Evolutionary conservation across 2,888 invertebrate genomes (phyloP).

Genomic region (Gibbula magus): DNA sequence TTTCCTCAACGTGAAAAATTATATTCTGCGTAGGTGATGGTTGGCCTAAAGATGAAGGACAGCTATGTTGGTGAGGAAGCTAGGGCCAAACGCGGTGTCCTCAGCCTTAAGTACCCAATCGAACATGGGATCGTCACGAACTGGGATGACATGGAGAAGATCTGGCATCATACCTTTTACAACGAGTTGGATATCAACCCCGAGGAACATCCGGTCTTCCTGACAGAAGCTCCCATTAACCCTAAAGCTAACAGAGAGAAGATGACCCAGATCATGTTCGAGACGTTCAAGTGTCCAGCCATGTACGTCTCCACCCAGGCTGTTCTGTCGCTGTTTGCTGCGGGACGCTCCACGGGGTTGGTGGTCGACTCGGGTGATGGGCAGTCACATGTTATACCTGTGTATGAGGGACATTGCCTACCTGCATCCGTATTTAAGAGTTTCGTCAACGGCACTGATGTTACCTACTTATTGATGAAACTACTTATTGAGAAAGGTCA

Average conservation of each 20-base stretch:
- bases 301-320: slow-evolving; percentile 96
- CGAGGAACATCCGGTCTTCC: slow-evolving; percentile 93
- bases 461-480: not conserved
- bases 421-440: not conserved
- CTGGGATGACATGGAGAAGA: slow-evolving; percentile 72
- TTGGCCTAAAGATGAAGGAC: no score
- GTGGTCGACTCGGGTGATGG: slow-evolving; percentile 95
- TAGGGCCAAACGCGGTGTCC: slow-evolving; percentile 62
- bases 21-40: no score
- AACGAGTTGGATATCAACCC: slow-evolving; percentile 89
- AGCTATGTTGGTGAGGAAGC: slow-evolving; percentile 63
- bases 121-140: slow-evolving; percentile 39
- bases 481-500: not conserved
- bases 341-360: slow-evolving; percentile 96
- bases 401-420: slow-evolving; percentile 78
- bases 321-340: slow-evolving; percentile 92
- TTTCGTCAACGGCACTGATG: not conserved
- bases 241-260: slow-evolving; percentile 92
- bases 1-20: no score
- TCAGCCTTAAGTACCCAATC: slow-evolving; percentile 48
- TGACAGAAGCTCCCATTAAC: slow-evolving; percentile 90
- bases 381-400: slow-evolving; percentile 94
- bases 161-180: slow-evolving; percentile 72
- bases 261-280: slow-evolving; percentile 59
- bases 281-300: slow-evolving; percentile 84